Percentiles rank a stretch among this genome's conserved stretches.
phyloP scores from a whole-genome alignment of 2,888 invertebrate species.

The Galeopsomyia nigrocyanea region DNA sequence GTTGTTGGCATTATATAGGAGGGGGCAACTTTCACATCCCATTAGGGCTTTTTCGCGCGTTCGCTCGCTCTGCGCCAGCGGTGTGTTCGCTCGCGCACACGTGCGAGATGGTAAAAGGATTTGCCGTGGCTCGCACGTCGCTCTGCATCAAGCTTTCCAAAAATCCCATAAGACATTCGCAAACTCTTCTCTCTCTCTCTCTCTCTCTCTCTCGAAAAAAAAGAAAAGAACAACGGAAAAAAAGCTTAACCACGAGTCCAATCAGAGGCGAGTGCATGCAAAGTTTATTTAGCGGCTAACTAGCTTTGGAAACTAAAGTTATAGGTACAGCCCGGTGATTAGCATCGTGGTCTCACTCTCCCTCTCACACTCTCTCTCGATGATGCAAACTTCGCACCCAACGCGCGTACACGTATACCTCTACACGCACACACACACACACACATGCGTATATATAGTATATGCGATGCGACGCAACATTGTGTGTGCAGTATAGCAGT shows the following conservation, averaged over 20 bases:
- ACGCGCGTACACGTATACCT: not conserved
- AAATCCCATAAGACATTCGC: slow-evolving; percentile 40
- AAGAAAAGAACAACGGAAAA: not conserved
- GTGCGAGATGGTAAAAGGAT: slow-evolving; percentile 23
- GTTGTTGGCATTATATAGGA: too few species aligned
- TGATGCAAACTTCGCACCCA: not conserved
- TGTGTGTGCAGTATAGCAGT: not conserved
- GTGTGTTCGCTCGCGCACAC: not conserved
- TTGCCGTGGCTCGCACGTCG: slow-evolving; percentile 8
- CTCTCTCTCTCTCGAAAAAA: not conserved
- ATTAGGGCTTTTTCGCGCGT: too few species aligned
- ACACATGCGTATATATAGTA: too few species aligned
- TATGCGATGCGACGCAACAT: not conserved
- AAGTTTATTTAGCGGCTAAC: slow-evolving; percentile 40
- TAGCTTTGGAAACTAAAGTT: slow-evolving; percentile 47
- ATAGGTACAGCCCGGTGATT: slow-evolving; percentile 44
- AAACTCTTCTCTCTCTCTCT: not conserved
- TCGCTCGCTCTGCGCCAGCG: too few species aligned
- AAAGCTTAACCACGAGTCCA: not conserved
- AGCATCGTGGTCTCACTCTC: slow-evolving; percentile 42
- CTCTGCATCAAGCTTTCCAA: slow-evolving; percentile 5
- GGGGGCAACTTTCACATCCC: too few species aligned
- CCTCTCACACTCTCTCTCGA: not conserved
- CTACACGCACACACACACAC: too few species aligned
- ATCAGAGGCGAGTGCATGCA: slow-evolving; percentile 19